Evolutionary conservation across 1,140 invertebrate genomes (phyloP).

Genomic region (Panagrolaimus sp.): DNA sequence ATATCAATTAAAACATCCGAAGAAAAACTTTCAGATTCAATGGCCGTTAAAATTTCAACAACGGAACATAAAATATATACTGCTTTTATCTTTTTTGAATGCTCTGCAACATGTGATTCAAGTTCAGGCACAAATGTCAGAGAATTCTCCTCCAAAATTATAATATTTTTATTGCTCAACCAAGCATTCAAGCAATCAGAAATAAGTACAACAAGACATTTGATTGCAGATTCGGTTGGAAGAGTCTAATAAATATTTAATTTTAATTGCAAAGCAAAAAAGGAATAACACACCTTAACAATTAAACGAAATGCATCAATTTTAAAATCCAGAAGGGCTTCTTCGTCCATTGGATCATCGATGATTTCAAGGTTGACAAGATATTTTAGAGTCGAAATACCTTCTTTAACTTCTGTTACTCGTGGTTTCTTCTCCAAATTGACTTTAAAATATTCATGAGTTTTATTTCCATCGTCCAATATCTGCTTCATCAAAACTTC

Average conservation of each 20-base stretch:
- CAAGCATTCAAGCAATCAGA: neutral
- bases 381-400: neutral
- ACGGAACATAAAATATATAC: neutral
- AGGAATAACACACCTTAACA: neutral
- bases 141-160: neutral
- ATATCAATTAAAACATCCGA: slow-evolving; percentile 5
- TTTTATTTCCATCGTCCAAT: neutral
- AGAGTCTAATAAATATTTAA: neutral
- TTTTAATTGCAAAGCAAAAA: neutral
- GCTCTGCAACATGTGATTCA: neutral
- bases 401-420: neutral
- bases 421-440: neutral
- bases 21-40: neutral
- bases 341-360: neutral
- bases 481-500: neutral
- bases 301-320: neutral
- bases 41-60: neutral
- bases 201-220: neutral
- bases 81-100: neutral
- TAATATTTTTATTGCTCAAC: neutral
- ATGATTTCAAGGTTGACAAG: neutral
- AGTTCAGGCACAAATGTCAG: neutral
- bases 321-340: neutral
- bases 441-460: neutral
- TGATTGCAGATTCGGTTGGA: neutral